phyloP scores from a whole-genome alignment of 1,140 invertebrate genomes.

The Drosophila simulans region DNA sequence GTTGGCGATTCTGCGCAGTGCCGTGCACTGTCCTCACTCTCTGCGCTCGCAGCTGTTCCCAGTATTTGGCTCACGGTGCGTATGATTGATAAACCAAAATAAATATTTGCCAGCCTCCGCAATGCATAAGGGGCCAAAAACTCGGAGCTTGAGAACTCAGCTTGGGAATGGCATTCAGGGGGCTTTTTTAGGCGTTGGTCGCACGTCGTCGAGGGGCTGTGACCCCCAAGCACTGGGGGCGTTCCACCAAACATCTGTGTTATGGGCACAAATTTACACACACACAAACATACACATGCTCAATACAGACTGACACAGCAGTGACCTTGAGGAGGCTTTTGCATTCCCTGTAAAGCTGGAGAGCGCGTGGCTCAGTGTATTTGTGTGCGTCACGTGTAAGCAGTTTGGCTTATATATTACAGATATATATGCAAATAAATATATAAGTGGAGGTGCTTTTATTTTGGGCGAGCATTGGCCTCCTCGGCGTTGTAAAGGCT shows the following conservation, averaged over 20 bases:
- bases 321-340: constrained; percentile 72
- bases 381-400: constrained; percentile 46
- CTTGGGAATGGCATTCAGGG: constrained; percentile 5
- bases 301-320: constrained; percentile 61
- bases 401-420: constrained; percentile 24
- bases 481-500: constrained; percentile 49
- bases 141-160: constrained; percentile 7
- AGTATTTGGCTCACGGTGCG: constrained; percentile 67
- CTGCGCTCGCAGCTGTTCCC: constrained; percentile 52
- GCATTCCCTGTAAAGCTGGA: constrained; percentile 51
- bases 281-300: neutral
- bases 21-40: neutral
- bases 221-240: neutral
- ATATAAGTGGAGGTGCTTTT: constrained; percentile 6
- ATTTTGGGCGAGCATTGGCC: constrained; percentile 22
- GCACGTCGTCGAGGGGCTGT: constrained; percentile 14
- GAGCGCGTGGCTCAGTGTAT: constrained; percentile 23
- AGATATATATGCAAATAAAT: neutral
- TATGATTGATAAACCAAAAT: constrained; percentile 83
- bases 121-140: constrained; percentile 57
- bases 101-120: constrained; percentile 78
- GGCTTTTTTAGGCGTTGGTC: constrained; percentile 54
- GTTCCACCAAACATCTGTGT: constrained; percentile 66
- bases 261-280: constrained; percentile 48
- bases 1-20: constrained; percentile 64